Conservation (phyloP, 2,797 vertebrate genomes). For the Bradypodion pumilum region DNA sequence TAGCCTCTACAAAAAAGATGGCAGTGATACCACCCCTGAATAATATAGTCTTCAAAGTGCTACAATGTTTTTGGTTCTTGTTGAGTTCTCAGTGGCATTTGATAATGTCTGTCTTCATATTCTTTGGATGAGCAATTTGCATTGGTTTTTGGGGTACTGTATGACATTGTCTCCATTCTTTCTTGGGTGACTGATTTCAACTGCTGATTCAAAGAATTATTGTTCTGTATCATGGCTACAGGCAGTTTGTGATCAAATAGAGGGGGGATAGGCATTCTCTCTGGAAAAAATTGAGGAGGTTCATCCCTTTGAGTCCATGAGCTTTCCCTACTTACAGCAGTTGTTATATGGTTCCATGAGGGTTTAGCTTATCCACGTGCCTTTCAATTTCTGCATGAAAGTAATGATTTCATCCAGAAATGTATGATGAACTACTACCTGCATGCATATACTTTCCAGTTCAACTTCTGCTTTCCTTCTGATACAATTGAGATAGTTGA, state of each 20-base stretch:
- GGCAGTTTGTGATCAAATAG: too few species aligned
- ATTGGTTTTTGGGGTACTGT: background rate
- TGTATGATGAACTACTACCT: background rate
- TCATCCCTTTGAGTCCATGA: too few species aligned
- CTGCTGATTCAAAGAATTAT: background rate
- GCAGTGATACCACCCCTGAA: too few species aligned
- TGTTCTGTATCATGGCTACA: too few species aligned
- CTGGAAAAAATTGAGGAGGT: too few species aligned
- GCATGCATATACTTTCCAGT: background rate
- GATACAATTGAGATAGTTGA: background rate
- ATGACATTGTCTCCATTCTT: background rate
- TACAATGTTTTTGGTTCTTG: too few species aligned
- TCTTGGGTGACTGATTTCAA: background rate
- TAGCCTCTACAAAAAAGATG: too few species aligned
- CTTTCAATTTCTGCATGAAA: background rate
- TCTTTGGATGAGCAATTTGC: background rate
- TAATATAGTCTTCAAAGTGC: too few species aligned
- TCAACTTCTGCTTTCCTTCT: background rate
- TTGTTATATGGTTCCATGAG: background rate
- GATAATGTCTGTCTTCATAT: background rate
- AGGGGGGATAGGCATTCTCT: too few species aligned
- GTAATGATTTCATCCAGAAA: background rate
- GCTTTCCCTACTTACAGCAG: too few species aligned
- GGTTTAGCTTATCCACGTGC: background rate
- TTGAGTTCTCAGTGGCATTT: too few species aligned